Percentiles rank a stretch among this genome's conserved stretches.
Evolutionary conservation across 2,888 invertebrate genomes (phyloP).

Genomic region (Mythimna albipuncta): DNA sequence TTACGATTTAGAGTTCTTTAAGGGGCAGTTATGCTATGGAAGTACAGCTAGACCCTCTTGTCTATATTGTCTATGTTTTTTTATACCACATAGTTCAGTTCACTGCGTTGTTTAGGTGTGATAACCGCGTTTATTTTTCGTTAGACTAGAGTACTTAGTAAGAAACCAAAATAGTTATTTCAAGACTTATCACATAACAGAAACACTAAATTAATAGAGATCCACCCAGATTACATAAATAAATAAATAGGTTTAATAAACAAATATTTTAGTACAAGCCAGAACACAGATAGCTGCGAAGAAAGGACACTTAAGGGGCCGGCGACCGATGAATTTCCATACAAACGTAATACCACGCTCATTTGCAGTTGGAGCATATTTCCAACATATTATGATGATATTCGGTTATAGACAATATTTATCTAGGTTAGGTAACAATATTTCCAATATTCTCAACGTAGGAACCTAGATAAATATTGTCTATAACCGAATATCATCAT

Average conservation of each 20-base stretch:
- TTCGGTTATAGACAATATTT: no score
- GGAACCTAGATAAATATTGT: no score
- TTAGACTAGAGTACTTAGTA: neutral
- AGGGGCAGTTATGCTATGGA: no score
- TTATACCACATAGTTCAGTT: neutral
- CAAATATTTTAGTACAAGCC: neutral
- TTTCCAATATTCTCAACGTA: no score
- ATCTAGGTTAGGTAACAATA: no score
- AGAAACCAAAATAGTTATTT: neutral
- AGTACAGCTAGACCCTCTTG: neutral
- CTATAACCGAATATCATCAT: no score
- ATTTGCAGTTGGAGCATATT: no score
- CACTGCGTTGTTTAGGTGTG: neutral
- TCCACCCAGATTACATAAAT: conserved; percentile 43
- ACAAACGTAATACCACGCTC: no score
- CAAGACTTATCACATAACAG: neutral
- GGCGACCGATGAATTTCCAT: no score
- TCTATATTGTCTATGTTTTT: neutral
- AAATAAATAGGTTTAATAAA: neutral
- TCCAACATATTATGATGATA: no score
- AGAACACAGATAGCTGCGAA: neutral
- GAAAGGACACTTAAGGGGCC: neutral
- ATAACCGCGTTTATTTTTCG: neutral
- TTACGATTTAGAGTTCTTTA: no score
- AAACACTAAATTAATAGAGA: conserved; percentile 21